Percentiles rank a stretch among this genome's conserved stretches.
phyloP scores from a whole-genome alignment of 2,797 vertebrate genomes.

The Coranthus polyacanthus region DNA sequence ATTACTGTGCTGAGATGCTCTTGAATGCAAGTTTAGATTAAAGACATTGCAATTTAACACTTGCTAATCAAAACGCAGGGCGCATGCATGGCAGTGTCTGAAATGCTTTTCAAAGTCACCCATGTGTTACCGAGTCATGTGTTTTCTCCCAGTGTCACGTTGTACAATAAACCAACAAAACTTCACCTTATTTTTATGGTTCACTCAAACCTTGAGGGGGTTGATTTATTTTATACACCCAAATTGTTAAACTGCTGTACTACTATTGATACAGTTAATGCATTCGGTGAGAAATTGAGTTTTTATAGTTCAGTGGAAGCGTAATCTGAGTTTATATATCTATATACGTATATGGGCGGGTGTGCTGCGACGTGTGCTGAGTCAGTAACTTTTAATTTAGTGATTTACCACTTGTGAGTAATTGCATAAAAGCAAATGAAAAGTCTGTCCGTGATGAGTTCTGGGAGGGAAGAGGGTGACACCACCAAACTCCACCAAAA shows the following conservation, averaged over 20 bases:
- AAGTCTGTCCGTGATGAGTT: slow-evolving; percentile 31
- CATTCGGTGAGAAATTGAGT: too few species aligned
- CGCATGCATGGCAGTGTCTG: slow-evolving; percentile 24
- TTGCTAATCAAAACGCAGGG: slow-evolving; percentile 22
- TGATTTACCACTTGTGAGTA: slow-evolving; percentile 6
- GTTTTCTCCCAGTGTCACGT: neutral
- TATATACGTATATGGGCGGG: neutral
- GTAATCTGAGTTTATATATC: too few species aligned
- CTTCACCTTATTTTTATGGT: neutral
- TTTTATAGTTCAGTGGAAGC: too few species aligned
- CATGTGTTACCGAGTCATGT: too few species aligned
- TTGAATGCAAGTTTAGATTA: slow-evolving; percentile 19
- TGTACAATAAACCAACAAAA: neutral
- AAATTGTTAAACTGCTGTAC: neutral
- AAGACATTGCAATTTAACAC: slow-evolving; percentile 13
- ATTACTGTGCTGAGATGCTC: slow-evolving; percentile 26
- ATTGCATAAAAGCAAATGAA: slow-evolving; percentile 11
- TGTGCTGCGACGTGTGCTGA: slow-evolving; percentile 3
- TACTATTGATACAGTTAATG: too few species aligned
- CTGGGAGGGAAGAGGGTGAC: slow-evolving; percentile 15
- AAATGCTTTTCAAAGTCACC: too few species aligned
- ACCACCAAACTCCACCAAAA: slow-evolving; percentile 11
- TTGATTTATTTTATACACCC: neutral
- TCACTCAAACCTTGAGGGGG: neutral
- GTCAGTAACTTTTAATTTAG: neutral